Percentiles rank a stretch among this genome's conserved stretches.
These are phyloP conservation scores for Leontocebus nigricollis DNA, from an alignment of 2,797 vertebrate genomes.

Conservation along the genomic window DNA sequence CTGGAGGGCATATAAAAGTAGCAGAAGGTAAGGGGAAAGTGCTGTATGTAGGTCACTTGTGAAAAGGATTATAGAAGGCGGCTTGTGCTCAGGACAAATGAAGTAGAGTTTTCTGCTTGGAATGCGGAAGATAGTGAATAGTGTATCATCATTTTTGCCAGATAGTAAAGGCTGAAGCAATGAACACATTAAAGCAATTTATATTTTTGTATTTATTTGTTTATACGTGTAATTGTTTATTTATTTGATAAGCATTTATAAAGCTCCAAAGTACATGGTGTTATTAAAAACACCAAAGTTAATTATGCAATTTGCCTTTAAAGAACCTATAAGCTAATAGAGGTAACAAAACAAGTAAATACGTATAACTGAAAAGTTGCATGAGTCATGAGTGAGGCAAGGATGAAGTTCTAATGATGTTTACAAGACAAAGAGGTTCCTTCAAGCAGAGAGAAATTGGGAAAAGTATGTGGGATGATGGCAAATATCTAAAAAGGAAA, in stretches of 20 bases:
- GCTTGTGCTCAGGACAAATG: not conserved
- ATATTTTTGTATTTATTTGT: not conserved
- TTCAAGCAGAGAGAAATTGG: not conserved
- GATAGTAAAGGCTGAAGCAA: not conserved
- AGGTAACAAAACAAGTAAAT: not conserved
- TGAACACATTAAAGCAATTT: not conserved
- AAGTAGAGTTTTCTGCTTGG: not conserved
- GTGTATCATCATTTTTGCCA: not conserved
- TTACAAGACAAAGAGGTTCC: not conserved
- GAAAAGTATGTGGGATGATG: not conserved
- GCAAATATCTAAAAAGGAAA: not conserved
- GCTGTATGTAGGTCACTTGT: constrained; percentile 55
- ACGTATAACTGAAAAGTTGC: not conserved
- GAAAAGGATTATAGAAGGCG: not conserved
- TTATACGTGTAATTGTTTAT: not conserved
- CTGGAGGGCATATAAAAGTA: constrained; percentile 23
- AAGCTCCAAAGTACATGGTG: not conserved
- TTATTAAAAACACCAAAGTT: not conserved
- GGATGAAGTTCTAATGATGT: not conserved
- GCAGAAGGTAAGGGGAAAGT: not conserved
- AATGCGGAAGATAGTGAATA: not conserved
- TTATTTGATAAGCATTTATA: not conserved
- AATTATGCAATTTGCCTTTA: not conserved
- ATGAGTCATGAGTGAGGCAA: not conserved
- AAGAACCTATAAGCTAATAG: not conserved